These are phyloP conservation scores for Frieseomelitta varia DNA, from an alignment of 1,140 invertebrate genomes.

Conservation along the genomic window DNA sequence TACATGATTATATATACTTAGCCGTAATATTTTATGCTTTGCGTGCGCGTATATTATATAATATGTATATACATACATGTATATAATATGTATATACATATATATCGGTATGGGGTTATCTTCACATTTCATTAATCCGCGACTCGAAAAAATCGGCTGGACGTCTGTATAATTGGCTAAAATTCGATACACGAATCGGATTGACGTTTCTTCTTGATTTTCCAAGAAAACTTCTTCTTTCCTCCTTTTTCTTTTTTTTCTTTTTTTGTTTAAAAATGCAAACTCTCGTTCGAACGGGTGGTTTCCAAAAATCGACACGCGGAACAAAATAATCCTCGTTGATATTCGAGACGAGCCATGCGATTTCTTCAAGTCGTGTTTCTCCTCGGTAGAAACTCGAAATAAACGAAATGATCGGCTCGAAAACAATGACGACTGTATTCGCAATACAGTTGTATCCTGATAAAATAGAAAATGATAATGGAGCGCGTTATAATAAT, in stretches of 20 bases:
- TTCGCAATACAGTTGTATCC: conserved; percentile 29
- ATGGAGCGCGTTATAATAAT: conserved; percentile 31
- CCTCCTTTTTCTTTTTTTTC: not conserved
- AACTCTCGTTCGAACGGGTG: not conserved
- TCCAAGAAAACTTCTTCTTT: not conserved
- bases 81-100: conserved; percentile 63
- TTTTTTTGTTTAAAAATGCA: too few species aligned
- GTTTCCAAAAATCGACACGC: not conserved
- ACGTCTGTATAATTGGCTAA: conserved; percentile 2
- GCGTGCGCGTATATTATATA: conserved; percentile 47
- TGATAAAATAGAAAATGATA: conserved; percentile 30
- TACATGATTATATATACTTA: conserved; percentile 71
- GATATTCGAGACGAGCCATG: not conserved
- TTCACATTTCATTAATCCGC: conserved; percentile 45
- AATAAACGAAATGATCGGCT: conserved; percentile 24
- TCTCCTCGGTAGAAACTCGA: conserved; percentile 25
- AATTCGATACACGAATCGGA: not conserved
- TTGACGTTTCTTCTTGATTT: not conserved
- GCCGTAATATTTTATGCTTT: conserved; percentile 64
- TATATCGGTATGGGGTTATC: conserved; percentile 68
- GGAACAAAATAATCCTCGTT: conserved; percentile 3
- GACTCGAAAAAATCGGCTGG: conserved; percentile 32
- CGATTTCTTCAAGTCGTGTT: conserved; percentile 8
- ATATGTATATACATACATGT: conserved; percentile 53
- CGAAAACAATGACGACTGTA: conserved; percentile 21